Evolutionary conservation across 2,113 vertebrate species (phyloP).

Genomic region (Ginglymostoma cirratum): DNA sequence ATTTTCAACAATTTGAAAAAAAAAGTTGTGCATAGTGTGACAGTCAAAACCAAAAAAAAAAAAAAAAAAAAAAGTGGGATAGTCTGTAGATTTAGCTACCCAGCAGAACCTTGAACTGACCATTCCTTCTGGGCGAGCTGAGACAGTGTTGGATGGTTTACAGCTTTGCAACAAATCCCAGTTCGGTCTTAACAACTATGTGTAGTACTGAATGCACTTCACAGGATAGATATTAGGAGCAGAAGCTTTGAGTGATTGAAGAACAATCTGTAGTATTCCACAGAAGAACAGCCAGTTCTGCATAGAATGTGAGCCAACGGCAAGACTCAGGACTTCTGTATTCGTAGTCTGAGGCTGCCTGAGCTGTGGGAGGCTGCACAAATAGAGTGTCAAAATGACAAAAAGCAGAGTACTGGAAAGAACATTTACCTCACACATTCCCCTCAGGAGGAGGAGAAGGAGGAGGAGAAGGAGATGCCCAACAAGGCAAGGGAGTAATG

Average conservation of each 20-base stretch:
- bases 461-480: conserved; percentile 41
- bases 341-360: no score
- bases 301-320: not conserved
- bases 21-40: not conserved
- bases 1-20: not conserved
- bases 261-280: not conserved
- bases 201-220: not conserved
- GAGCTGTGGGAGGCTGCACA: not conserved
- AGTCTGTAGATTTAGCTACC: not conserved
- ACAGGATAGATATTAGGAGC: not conserved
- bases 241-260: not conserved
- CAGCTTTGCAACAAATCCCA: not conserved
- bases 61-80: no score
- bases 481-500: not conserved
- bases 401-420: not conserved
- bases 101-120: not conserved
- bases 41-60: no score
- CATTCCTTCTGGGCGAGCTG: no score
- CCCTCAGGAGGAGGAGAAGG: not conserved
- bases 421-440: not conserved
- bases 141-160: no score
- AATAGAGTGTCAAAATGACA: not conserved
- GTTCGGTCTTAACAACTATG: not conserved
- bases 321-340: not conserved
- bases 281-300: not conserved